Evolutionary conservation across 2,888 invertebrate species (phyloP).

Genomic region (Latrodectus elegans): DNA sequence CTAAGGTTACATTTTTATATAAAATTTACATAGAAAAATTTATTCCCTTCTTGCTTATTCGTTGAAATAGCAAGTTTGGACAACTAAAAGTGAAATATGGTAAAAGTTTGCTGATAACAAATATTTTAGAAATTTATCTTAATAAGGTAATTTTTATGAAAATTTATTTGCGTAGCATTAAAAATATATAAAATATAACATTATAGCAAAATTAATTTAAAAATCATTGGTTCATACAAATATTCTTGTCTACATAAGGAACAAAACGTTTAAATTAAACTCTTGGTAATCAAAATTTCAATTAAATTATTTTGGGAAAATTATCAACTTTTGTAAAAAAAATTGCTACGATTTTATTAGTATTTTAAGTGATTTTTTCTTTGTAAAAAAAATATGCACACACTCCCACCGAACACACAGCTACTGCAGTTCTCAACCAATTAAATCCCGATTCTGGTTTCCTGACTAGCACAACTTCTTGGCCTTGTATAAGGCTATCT

Average conservation of each 20-base stretch:
- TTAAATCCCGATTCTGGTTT: background rate
- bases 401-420: constrained; percentile 10
- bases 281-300: background rate
- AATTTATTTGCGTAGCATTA: too few species aligned
- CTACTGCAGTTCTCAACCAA: background rate
- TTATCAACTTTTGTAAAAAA: background rate
- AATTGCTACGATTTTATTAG: background rate
- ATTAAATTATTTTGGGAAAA: background rate
- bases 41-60: too few species aligned
- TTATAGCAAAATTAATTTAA: too few species aligned
- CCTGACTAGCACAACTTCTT: constrained; percentile 23
- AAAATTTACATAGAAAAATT: too few species aligned
- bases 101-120: too few species aligned
- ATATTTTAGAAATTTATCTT: too few species aligned
- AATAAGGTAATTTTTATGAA: too few species aligned
- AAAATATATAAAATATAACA: too few species aligned
- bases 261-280: background rate
- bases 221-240: background rate
- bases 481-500: background rate
- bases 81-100: too few species aligned
- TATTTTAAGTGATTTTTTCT: background rate
- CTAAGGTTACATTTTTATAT: too few species aligned
- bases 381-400: constrained; percentile 10
- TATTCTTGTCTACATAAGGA: background rate
- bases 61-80: too few species aligned